These are phyloP conservation scores for Carcinoscorpius rotundicauda DNA, from an alignment of 1,140 invertebrate genomes.

Conservation along the genomic window DNA sequence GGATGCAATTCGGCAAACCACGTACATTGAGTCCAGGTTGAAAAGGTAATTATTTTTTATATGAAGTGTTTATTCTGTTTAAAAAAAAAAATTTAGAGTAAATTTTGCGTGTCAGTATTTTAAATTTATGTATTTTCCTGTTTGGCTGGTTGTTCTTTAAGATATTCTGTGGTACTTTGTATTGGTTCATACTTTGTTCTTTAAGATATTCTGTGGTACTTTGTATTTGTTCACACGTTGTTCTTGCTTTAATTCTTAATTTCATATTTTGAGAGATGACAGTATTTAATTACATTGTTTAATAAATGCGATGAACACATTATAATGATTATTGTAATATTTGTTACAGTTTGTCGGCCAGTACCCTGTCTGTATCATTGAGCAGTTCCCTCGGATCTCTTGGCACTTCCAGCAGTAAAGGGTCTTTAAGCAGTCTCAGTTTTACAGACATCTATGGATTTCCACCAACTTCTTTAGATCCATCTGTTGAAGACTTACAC, in stretches of 20 bases:
- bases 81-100: neutral
- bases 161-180: constrained; percentile 80
- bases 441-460: constrained; percentile 92
- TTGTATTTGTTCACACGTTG: too few species aligned
- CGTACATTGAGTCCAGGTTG: constrained; percentile 78
- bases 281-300: too few species aligned
- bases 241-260: too few species aligned
- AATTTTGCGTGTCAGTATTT: neutral
- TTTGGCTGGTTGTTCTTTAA: constrained; percentile 38
- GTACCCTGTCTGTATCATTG: constrained; percentile 83
- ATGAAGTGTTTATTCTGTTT: constrained; percentile 61
- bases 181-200: constrained; percentile 84
- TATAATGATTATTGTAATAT: too few species aligned
- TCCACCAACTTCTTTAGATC: constrained; percentile 46
- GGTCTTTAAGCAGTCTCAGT: constrained; percentile 48
- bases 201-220: constrained; percentile 56
- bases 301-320: too few species aligned
- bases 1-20: constrained; percentile 76
- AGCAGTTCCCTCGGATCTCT: constrained; percentile 86
- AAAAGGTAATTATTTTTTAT: constrained; percentile 39
- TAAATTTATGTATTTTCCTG: constrained; percentile 1
- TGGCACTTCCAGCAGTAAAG: constrained; percentile 45
- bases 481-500: constrained; percentile 30
- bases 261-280: too few species aligned
- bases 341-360: constrained; percentile 60